These are phyloP conservation scores for Amphimallon solstitiale DNA, from an alignment of 2,888 invertebrate species.

Conservation along the genomic window DNA sequence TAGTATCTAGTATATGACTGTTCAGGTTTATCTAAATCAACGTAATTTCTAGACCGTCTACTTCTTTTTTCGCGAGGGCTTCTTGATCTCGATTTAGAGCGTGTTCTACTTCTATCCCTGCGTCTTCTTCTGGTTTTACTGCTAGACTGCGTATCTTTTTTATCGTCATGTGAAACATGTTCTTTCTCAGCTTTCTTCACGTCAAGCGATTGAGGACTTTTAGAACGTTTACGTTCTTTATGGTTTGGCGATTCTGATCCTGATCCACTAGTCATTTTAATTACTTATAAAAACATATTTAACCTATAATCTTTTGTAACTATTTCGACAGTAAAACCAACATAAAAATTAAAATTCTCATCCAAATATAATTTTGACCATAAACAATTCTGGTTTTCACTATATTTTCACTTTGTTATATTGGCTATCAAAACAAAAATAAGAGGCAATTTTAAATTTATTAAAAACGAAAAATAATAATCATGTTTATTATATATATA, in stretches of 20 bases:
- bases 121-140: constrained; percentile 26
- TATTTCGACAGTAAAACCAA: no score
- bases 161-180: not conserved
- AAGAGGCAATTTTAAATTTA: no score
- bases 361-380: no score
- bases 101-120: constrained; percentile 22
- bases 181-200: constrained; percentile 6
- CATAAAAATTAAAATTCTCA: no score
- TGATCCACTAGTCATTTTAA: constrained; percentile 31
- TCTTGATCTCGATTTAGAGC: constrained; percentile 38
- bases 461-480: no score
- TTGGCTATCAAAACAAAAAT: no score
- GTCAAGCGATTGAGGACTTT: constrained; percentile 13
- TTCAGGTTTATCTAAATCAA: constrained; percentile 43
- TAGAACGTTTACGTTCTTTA: constrained; percentile 25
- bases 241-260: constrained; percentile 5
- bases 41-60: constrained; percentile 35
- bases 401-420: no score
- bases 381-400: no score
- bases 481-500: no score
- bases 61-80: constrained; percentile 33
- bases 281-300: not conserved
- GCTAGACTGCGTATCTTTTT: constrained; percentile 5
- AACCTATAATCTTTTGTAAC: no score
- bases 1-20: constrained; percentile 54